Base-by-base conservation (phyloP, 2,797 vertebrate species). In the Sebastes diaconus region DNA sequence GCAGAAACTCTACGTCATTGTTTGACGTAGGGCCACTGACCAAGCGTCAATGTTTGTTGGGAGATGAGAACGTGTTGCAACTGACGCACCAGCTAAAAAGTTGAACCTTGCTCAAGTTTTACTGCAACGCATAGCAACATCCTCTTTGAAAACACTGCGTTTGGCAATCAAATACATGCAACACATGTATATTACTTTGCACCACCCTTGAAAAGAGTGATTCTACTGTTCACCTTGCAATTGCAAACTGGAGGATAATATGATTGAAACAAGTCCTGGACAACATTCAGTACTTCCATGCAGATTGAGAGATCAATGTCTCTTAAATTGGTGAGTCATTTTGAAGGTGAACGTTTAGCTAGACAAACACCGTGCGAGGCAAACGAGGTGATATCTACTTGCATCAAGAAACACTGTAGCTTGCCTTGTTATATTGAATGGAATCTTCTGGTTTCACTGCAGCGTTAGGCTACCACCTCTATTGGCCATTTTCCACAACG, bases 381-480 rank as follows among this genome's bases (percentile, higher is more conserved):
- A 16, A 61, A 14, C 20, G 8, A 70, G 16, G 24, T 6, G 3
- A 73, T 14, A 54, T 73, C 4, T 36, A 30, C 24, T 46, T 72
- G 14, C 55, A 29, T 55, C 12, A 18, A 24, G 68, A 54, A 55
- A 68, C 20, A 57, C 52, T 25, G 20, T 18, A 16, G n/a, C 34
- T n/a, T 32, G 11, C 1, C 8, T 24, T 3, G 4, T 30, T 12
- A 27, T 6, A 32, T 25, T 71, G 30, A 75, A 73, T n/a, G 10
- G 39, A n/a, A 58, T 42, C 20, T 24, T 66, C 18, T 77, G 63
- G 77, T 83, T 81, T 78, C 39, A 68, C 54, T 46, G 59, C 24
- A 77, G 12, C 20, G 6, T 50, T 16, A 52, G n/a, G 39, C 16
- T 14, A 39, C 5, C 11, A 42, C 24, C 25, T 67, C 25, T 24